phyloP scores from a whole-genome alignment of 2,113 vertebrate genomes.

The Eira barbara region DNA sequence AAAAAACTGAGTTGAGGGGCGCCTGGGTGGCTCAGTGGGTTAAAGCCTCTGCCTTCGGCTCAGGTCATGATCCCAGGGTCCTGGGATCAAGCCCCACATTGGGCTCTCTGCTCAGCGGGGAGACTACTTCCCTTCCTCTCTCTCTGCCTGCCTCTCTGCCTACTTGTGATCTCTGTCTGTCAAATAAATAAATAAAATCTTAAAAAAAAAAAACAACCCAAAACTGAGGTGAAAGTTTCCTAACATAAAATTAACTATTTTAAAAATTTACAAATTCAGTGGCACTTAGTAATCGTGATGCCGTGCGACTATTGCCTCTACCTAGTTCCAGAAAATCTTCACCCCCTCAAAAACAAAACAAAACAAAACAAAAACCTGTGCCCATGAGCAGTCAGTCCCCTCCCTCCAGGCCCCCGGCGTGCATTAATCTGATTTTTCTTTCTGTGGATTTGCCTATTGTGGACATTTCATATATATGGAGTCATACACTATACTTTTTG shows the following conservation, averaged over 20 bases:
- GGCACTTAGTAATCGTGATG: neutral
- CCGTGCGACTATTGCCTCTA: neutral
- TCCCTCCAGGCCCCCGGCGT: no score
- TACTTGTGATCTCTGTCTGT: no score
- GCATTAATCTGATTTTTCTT: neutral
- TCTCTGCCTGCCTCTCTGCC: no score
- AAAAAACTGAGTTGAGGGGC: neutral
- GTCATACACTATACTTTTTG: neutral
- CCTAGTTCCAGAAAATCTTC: neutral
- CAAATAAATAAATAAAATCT: no score
- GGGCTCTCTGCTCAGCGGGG: no score
- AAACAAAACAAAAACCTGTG: no score
- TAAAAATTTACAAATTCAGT: neutral
- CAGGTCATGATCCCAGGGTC: no score
- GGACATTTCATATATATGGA: neutral
- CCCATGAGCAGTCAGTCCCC: neutral
- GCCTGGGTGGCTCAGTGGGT: no score
- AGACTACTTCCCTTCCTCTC: no score
- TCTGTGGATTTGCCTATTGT: neutral
- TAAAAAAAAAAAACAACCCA: no score
- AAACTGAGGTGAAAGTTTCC: neutral
- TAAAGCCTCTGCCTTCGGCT: no score
- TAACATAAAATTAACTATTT: neutral
- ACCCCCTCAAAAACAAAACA: neutral
- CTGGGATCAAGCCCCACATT: no score